Evolutionary conservation across 1,140 invertebrate genomes (phyloP).

Genomic region (Phocides pigmalion): DNA sequence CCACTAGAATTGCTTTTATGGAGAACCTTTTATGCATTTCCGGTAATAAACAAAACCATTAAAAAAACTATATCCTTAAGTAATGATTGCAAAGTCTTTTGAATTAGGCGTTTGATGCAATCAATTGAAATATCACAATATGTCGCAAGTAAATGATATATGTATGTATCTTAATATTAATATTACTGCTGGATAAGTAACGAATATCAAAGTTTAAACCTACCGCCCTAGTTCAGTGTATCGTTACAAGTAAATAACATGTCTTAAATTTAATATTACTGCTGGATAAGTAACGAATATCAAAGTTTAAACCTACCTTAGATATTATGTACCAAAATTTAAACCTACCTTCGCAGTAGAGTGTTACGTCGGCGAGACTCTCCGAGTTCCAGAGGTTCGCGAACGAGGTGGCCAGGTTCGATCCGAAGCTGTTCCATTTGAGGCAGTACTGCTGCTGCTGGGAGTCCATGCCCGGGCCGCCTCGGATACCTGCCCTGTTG

Average conservation of each 20-base stretch:
- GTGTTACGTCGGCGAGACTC: slow-evolving; percentile 94
- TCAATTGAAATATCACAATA: too few species aligned
- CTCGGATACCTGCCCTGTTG: slow-evolving; percentile 84
- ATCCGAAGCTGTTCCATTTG: slow-evolving; percentile 96
- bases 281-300: neutral
- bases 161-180: too few species aligned
- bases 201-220: slow-evolving; percentile 52
- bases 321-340: too few species aligned
- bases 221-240: slow-evolving; percentile 95
- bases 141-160: too few species aligned
- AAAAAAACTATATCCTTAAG: too few species aligned
- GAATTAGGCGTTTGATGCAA: too few species aligned
- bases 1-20: too few species aligned
- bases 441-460: slow-evolving; percentile 95
- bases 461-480: slow-evolving; percentile 90
- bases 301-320: neutral
- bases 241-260: too few species aligned
- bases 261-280: too few species aligned
- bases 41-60: too few species aligned
- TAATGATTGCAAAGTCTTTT: too few species aligned
- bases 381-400: slow-evolving; percentile 95
- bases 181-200: neutral
- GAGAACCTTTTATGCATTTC: too few species aligned
- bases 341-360: slow-evolving; percentile 94
- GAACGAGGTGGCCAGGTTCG: slow-evolving; percentile 93